Percentiles rank a stretch among this genome's conserved stretches.
Conservation (phyloP, 2,113 vertebrate genomes). For the Serinus canaria region DNA sequence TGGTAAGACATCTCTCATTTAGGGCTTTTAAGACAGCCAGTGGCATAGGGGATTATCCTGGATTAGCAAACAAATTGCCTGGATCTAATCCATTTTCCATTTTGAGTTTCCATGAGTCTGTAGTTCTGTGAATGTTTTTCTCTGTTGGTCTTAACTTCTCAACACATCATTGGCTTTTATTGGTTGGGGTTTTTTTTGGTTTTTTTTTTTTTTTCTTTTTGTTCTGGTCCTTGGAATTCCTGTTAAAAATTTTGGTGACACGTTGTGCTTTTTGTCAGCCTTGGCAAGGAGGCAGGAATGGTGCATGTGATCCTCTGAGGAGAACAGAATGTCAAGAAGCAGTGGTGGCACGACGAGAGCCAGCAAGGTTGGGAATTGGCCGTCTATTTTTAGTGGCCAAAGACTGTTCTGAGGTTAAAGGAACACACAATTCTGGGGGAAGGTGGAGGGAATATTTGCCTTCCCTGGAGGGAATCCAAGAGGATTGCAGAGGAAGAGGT, state of each 20-base stretch:
- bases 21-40: not conserved
- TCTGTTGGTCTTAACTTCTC: not conserved
- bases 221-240: not conserved
- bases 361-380: not conserved
- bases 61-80: not conserved
- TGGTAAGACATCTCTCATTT: not conserved
- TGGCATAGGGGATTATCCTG: not conserved
- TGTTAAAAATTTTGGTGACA: not conserved
- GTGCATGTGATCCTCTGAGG: not conserved
- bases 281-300: not conserved
- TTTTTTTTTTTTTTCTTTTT: not conserved
- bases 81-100: not conserved
- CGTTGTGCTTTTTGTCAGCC: not conserved
- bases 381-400: constrained; percentile 27
- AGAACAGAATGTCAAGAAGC: constrained; percentile 16
- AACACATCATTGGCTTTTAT: rapidly evolving
- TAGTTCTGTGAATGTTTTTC: not conserved
- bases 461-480: constrained; percentile 18
- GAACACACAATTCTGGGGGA: not conserved
- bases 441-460: constrained; percentile 56
- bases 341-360: not conserved
- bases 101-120: not conserved
- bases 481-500: constrained; percentile 41
- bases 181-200: no score
- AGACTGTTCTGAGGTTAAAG: constrained; percentile 26